Base-by-base conservation (phyloP, 2,797 vertebrate species). In the Fistularia tabacaria region DNA sequence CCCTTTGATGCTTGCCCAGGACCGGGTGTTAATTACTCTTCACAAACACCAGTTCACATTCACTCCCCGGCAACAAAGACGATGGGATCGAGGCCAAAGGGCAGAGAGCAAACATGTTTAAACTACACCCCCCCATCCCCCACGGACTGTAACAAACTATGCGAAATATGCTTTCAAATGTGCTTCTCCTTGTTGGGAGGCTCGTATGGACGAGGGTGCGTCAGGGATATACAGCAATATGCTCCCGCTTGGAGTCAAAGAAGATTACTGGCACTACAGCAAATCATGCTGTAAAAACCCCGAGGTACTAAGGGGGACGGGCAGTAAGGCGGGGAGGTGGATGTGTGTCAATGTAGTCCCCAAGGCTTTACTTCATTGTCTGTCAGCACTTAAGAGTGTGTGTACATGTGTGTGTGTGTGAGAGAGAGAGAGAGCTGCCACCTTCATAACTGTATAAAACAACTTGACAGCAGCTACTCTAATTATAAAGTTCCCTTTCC, bases 1-100 rank as follows among this genome's bases (percentile, higher is more conserved):
- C 63, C 66, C 61, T 64, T 51, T 65, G 51, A 79, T 68, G 66
- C 56, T 49, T 50, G 62, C 66, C 60, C 65, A 71, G 74, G 64
- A 82, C 57, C 25, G 63, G 56, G 73, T 83, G 82, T 87, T 87
- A 85, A 87, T 88, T 89, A 85, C 77, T 59, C 76, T 70, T 78
- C 79, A 63, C 77, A 61, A 73, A 79, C 67, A 64, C 60, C 70
- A 80, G 66, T 67, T 76, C 73, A 70, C 59, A 79, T 84, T 80
- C 73, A 76, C 64, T 77, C 46, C 56, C 73, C 71, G 65, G 67
- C 62, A 57, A 70, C 73, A 68, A 79, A 78, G 64, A 68, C 39
- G 64, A 72, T 51, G 59, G 60, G 71, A 72, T 64, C 51, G 38
- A 52, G 48, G 58, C 66, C 58, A 60, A 51, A 39, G 70, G 70